Conservation (phyloP, 2,797 vertebrate genomes). For the Dromococcyx pavoninus region DNA sequence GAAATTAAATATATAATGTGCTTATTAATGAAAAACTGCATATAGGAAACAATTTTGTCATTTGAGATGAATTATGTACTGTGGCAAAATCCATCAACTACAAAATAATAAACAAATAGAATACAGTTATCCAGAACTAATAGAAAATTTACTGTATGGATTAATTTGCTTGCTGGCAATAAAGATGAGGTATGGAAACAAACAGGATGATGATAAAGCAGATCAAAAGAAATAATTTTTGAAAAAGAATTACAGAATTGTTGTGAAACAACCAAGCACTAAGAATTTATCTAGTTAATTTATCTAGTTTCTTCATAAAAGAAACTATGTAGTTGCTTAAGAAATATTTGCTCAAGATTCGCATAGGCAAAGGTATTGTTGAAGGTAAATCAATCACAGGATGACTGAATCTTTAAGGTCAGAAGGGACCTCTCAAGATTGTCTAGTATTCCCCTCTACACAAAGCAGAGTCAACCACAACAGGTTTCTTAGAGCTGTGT, state of each 20-base stretch:
- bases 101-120: neutral
- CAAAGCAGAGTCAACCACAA: neutral
- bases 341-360: neutral
- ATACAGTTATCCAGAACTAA: neutral
- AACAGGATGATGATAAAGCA: neutral
- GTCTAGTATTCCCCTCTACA: neutral
- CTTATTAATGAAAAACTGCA: neutral
- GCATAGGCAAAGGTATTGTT: neutral
- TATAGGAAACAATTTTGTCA: neutral
- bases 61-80: neutral
- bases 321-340: neutral
- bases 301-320: neutral
- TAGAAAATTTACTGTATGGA: too few species aligned
- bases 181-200: neutral
- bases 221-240: neutral
- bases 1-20: neutral
- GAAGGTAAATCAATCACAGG: neutral
- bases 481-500: neutral
- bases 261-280: neutral
- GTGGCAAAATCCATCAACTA: neutral
- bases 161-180: neutral
- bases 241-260: neutral
- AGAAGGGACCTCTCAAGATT: neutral
- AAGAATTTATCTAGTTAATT: neutral
- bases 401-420: neutral